Base-by-base conservation (phyloP, 2,888 invertebrate genomes). In the Sclerodermus sp. region DNA sequence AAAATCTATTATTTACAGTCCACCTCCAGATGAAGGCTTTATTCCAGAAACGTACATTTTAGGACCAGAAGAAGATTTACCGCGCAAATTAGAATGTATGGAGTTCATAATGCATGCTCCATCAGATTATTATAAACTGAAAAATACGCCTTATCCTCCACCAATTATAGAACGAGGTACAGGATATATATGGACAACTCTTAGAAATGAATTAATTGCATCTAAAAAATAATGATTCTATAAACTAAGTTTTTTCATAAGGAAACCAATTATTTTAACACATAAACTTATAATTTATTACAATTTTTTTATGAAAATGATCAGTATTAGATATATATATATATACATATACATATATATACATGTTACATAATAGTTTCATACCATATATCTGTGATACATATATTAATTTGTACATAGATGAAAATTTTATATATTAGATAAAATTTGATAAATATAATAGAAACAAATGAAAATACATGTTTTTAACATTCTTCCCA, bases 81-180 rank as follows among this genome's bases (percentile, higher is more conserved):
- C 94, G 0, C 83, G 95, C 5, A 90, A 88, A 74, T 80, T 96
- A 45, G 90, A 91, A 29, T 91, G 86, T 61, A 88, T 96, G 87
- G 89, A 93, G 70, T 96, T 95, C 79, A 87, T 95, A 14, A 93
- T 94, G 89, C 94, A 93, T 70, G 93, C 94, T 0, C 95, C 95
- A 0, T 92, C 93, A 0, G 93, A 94, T 76, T 95, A 95, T 79
- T 93, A 88, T 77, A 87, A 88, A 70, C 83, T 89, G 8, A 85
- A 84, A 61, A 87, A 83, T 58, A 87, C 87, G 12, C 93, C 93
- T 0, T 93, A 90, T 75, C 90, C 91, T 0, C 78, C 83, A 32
- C 79, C 83, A 0, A 64, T 70, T 1, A 59, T 64, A n/a, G 76
- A 76, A 54, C 68, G 60, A 47, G 73, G 74, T 37, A 59, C 61